A percentile compares a stretch with the other conserved stretches of the same genome.
phyloP scores from a whole-genome alignment of 2,113 vertebrate genomes.

The Perognathus longimembris region DNA sequence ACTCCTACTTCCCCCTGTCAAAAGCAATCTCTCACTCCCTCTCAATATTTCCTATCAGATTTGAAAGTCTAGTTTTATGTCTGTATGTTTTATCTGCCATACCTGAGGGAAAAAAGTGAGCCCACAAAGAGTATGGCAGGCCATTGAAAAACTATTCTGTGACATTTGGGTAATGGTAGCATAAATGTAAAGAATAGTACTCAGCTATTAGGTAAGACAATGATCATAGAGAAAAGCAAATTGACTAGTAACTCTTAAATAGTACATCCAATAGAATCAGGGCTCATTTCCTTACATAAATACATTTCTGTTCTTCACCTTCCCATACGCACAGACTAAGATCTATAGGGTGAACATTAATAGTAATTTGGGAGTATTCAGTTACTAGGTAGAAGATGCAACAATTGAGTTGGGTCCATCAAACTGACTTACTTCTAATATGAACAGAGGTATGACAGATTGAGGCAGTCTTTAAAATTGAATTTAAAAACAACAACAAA shows the following conservation, averaged over 20 bases:
- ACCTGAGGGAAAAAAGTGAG: background rate
- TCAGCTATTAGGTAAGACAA: conserved; percentile 4
- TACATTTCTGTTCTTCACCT: conserved; percentile 34
- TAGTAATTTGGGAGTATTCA: background rate
- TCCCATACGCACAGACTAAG: background rate
- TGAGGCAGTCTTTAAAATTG: background rate
- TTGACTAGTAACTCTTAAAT: background rate
- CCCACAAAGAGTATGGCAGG: background rate
- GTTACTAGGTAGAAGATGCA: background rate
- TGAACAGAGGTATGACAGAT: rapidly evolving
- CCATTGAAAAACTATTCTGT: too few relatives aligned
- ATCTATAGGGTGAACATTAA: conserved; percentile 12
- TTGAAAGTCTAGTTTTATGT: background rate
- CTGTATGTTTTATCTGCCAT: background rate
- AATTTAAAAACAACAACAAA: background rate
- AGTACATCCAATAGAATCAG: background rate
- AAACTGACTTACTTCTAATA: background rate
- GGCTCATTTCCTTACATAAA: background rate
- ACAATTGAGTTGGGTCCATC: background rate
- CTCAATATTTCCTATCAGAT: conserved; percentile 1
- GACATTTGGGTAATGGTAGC: background rate
- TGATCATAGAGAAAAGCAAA: background rate
- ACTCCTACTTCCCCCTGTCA: background rate
- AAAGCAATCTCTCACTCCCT: background rate
- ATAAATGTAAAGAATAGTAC: background rate